phyloP scores from a whole-genome alignment of 2,888 invertebrate species.

The Petrolisthes cinctipes region DNA sequence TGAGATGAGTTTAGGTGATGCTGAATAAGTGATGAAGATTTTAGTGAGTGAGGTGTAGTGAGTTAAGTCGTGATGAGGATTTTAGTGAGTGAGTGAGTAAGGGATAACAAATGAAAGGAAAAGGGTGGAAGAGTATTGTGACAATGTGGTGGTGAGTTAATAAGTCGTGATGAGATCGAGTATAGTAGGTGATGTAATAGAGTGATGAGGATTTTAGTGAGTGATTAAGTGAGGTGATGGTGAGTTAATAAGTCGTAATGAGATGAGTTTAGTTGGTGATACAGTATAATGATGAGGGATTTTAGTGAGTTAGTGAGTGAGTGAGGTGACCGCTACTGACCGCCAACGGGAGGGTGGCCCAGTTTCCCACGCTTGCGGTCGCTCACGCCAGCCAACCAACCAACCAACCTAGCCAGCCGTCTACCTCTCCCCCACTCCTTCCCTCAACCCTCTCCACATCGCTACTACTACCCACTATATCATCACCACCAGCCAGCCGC shows the following conservation, averaged over 20 bases:
- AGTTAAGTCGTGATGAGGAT: background rate
- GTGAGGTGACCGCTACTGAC: background rate
- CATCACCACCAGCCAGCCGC: too few relatives aligned
- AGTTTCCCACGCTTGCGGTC: conserved; percentile 41
- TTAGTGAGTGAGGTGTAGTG: background rate
- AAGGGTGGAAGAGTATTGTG: too few relatives aligned
- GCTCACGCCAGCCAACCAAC: background rate
- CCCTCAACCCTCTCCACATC: too few relatives aligned
- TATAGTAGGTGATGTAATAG: background rate
- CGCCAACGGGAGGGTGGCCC: conserved; percentile 33
- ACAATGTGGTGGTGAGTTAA: too few relatives aligned
- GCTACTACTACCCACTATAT: too few relatives aligned
- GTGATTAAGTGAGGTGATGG: background rate
- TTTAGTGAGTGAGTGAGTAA: background rate
- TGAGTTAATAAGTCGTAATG: too few relatives aligned
- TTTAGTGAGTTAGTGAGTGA: background rate
- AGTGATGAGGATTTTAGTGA: background rate
- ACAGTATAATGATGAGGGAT: background rate
- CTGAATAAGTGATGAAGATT: too few relatives aligned
- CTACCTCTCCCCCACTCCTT: too few relatives aligned
- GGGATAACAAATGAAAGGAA: too few relatives aligned
- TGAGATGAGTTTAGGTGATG: too few relatives aligned
- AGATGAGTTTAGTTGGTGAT: background rate
- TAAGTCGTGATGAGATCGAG: too few relatives aligned
- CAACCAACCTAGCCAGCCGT: too few relatives aligned